Evolutionary conservation across 1,140 invertebrate species (phyloP).

Genomic region (Ooceraea biroi): DNA sequence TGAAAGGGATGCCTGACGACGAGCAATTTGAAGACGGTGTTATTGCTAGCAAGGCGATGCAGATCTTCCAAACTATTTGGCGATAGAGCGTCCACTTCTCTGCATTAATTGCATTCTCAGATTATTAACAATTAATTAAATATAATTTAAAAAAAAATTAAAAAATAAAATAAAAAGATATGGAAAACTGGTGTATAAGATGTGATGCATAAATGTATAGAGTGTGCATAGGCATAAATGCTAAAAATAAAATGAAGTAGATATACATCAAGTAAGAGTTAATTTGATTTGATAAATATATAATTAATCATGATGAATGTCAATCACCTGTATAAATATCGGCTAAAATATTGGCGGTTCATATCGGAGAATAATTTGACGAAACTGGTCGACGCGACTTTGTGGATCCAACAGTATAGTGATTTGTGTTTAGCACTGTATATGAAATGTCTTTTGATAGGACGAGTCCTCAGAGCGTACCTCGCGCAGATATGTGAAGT

Average conservation of each 20-base stretch:
- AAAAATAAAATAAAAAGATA: too few relatives aligned
- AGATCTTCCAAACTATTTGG: conserved; percentile 74
- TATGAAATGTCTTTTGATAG: conserved; percentile 81
- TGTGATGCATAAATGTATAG: too few relatives aligned
- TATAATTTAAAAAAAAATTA: too few relatives aligned
- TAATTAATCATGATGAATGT: conserved; percentile 13
- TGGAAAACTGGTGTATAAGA: too few relatives aligned
- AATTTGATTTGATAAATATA: background rate
- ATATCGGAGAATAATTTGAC: conserved; percentile 83
- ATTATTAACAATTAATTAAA: background rate
- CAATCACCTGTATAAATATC: conserved; percentile 81
- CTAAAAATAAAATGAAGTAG: conserved; percentile 21
- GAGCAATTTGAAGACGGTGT: conserved; percentile 82
- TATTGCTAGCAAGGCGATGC: conserved; percentile 69
- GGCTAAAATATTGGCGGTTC: conserved; percentile 63
- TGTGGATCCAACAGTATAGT: conserved; percentile 85
- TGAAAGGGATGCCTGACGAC: conserved; percentile 87
- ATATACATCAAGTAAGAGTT: background rate
- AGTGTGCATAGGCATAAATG: too few relatives aligned
- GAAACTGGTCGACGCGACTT: conserved; percentile 84
- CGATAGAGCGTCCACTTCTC: conserved; percentile 79
- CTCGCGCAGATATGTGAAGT: conserved; percentile 77
- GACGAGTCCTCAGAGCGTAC: conserved; percentile 78
- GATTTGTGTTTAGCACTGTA: conserved; percentile 77
- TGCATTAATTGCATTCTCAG: conserved; percentile 67